Evolutionary conservation across 2,888 invertebrate genomes (phyloP).

Genomic region (Trachelus tabidus): DNA sequence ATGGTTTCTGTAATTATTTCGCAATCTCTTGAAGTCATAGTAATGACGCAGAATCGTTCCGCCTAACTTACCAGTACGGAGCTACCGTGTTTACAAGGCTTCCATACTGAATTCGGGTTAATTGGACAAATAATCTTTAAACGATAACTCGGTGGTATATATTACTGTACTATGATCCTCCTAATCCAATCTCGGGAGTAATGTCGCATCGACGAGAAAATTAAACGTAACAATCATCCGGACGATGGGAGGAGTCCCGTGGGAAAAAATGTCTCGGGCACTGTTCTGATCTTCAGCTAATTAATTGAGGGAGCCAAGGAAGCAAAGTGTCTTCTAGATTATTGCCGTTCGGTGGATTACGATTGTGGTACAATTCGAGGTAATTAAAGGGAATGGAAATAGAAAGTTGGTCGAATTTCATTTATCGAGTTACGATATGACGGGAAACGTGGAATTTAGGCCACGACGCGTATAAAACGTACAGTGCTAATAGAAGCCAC

Average conservation of each 20-base stretch:
- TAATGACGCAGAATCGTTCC: neutral
- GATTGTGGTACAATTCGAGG: neutral
- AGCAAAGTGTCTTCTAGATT: neutral
- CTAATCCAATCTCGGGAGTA: neutral
- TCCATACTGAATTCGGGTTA: slow-evolving; percentile 25
- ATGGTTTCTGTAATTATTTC: slow-evolving; percentile 14
- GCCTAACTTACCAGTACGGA: neutral
- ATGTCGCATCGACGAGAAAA: neutral
- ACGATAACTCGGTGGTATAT: neutral
- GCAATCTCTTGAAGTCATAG: slow-evolving; percentile 1
- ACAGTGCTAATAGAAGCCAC: neutral
- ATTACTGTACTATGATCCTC: neutral
- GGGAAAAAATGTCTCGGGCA: neutral
- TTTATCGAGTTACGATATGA: neutral
- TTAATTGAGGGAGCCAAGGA: neutral
- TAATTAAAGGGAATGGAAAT: neutral
- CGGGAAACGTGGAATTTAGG: neutral
- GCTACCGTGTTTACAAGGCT: slow-evolving; percentile 23
- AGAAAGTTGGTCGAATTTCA: neutral
- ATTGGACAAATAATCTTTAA: slow-evolving; percentile 34
- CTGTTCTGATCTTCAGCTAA: neutral
- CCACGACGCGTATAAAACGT: neutral
- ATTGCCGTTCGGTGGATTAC: neutral
- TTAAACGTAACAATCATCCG: neutral
- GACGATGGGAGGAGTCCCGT: neutral